Evolutionary conservation across 2,797 vertebrate species (phyloP), one percentile per base, ranked within the genome.

Genomic region (Amblyopsis hoosieri): DNA sequence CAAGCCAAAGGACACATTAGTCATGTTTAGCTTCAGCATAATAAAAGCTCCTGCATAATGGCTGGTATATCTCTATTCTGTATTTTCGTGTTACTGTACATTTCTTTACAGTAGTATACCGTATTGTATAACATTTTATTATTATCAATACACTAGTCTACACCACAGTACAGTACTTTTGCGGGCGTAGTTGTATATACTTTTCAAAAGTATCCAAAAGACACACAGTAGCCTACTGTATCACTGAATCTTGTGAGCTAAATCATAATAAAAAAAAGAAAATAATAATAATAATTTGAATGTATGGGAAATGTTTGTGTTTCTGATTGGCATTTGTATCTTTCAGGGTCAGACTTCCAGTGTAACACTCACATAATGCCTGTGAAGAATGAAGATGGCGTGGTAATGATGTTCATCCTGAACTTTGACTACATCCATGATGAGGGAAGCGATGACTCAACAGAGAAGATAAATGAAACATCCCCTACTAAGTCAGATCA

Each of bases 331-430:
- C 72, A 49, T 71, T 15, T 71, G 57, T 85, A 23, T 65, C 19
- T 86, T 82, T 48, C 85, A 99, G 98, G 97, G 2, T 95, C 97
- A 9, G 95, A 96, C 76, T 99, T 99, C 87, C 93, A 95, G 88
- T 98, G 97, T 85, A 96, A 92, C 82, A 98, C 93, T 79, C 98
- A 99, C 84, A 87, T 99, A 77, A 99, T 99, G 83, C 97, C 98
- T 9, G 97, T 99, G 87, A 99, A 99, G 91, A 99, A 98, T 33
- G 95, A 99, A 89, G 96, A 99, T 15, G 97, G 97, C 0, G 85
- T 97, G 77, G 98, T 98, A 68, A 98, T 99, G 95, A 97, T 99
- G 97, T 99, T 99, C 81, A 99, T 99, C 87, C 92, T 99, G 69
- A 97, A 97, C 86, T 99, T 99, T 69, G 97, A 99, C 37, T 94